A percentile compares a stretch with the other conserved stretches of the same genome.
phyloP scores from a whole-genome alignment of 2,797 vertebrate species.

The Halcyon chelicuti region DNA sequence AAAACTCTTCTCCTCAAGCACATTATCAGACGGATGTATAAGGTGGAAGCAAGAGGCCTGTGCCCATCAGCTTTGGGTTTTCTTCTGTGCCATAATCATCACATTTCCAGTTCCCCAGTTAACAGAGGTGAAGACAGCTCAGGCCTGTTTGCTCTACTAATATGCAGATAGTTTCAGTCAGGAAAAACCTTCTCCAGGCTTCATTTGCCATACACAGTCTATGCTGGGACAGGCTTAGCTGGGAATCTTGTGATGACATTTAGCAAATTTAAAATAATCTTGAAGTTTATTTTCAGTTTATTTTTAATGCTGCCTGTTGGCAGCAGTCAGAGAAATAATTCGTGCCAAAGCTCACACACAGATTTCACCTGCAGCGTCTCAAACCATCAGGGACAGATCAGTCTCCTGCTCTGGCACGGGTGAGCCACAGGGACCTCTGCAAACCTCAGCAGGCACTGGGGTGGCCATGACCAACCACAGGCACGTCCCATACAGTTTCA shows the following conservation, averaged over 20 bases:
- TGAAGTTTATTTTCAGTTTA: not conserved
- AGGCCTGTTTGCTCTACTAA: fast-evolving
- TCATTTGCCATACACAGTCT: not conserved
- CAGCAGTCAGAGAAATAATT: not conserved
- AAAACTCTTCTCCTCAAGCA: not conserved
- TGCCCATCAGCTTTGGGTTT: not conserved
- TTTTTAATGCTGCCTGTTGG: not conserved
- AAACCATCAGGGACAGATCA: not conserved
- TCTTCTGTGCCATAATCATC: not conserved
- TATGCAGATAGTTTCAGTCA: not conserved
- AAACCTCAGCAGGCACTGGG: not conserved
- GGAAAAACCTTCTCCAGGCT: not conserved
- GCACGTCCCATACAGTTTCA: fast-evolving
- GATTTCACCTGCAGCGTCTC: not conserved
- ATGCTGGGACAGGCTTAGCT: not conserved
- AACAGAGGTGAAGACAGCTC: not conserved
- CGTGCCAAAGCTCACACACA: not conserved
- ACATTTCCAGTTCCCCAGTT: not conserved
- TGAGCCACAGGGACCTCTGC: not conserved
- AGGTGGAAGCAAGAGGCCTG: not conserved
- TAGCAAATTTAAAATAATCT: not conserved
- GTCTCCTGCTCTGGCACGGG: not conserved
- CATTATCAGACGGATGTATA: fast-evolving
- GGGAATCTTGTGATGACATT: not conserved
- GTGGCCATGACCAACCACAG: too few species aligned